A percentile compares a stretch with the other conserved stretches of the same genome.
phyloP scores from a whole-genome alignment of 2,797 vertebrate genomes.

The Muraenolepis orangiensis region DNA sequence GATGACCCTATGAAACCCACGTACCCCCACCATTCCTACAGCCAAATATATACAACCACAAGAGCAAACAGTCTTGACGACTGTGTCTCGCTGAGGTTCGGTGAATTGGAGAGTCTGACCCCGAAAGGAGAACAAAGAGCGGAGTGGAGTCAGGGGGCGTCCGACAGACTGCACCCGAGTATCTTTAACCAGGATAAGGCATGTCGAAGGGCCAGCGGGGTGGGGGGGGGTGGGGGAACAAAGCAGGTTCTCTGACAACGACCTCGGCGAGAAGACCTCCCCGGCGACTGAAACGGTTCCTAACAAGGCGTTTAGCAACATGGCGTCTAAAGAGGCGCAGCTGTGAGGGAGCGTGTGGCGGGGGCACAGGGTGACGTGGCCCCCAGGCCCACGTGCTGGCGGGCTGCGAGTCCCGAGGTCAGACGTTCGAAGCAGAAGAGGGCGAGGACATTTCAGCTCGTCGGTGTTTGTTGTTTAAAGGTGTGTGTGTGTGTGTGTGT shows the following conservation, averaged over 20 bases:
- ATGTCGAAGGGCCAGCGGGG: slow-evolving; percentile 75
- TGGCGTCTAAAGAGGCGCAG: slow-evolving; percentile 57
- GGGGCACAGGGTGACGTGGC: slow-evolving; percentile 46
- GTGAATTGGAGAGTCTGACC: slow-evolving; percentile 32
- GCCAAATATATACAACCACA: neutral
- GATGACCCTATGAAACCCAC: too few relatives aligned
- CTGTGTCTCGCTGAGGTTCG: neutral
- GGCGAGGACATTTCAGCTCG: neutral
- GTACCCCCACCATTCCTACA: neutral
- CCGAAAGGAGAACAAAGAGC: neutral
- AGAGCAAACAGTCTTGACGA: neutral
- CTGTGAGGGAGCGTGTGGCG: slow-evolving; percentile 46
- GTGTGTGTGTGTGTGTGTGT: neutral
- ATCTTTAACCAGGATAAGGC: slow-evolving; percentile 66
- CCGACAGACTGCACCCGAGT: slow-evolving; percentile 58
- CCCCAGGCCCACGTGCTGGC: slow-evolving; percentile 41
- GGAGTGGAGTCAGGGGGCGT: slow-evolving; percentile 52
- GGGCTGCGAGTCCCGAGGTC: neutral
- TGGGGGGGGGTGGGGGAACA: slow-evolving; percentile 48
- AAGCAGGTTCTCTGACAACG: slow-evolving; percentile 79
- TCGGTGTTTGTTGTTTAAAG: neutral
- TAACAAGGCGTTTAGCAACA: slow-evolving; percentile 82
- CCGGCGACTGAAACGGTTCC: slow-evolving; percentile 73
- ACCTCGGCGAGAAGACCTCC: slow-evolving; percentile 68
- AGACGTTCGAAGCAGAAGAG: neutral